Evolutionary conservation across 2,113 vertebrate species (phyloP).

Genomic region (Corythaixoides concolor): DNA sequence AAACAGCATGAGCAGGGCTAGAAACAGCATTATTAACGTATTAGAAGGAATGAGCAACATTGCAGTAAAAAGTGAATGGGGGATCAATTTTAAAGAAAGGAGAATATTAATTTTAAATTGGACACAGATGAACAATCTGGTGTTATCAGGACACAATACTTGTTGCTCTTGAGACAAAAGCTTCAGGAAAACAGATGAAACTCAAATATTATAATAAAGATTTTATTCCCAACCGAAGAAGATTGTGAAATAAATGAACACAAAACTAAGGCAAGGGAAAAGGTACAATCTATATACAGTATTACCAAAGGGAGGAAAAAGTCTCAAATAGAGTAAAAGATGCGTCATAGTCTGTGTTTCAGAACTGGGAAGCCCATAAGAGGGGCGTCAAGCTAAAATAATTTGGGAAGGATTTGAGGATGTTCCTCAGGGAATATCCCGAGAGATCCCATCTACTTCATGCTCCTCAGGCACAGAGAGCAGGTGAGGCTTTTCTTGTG

Average conservation of each 20-base stretch:
- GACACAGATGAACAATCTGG: background rate
- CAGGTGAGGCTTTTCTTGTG: background rate
- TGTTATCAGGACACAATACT: background rate
- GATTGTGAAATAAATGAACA: background rate
- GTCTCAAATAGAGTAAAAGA: background rate
- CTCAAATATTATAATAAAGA: background rate
- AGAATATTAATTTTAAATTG: background rate
- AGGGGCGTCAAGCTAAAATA: background rate
- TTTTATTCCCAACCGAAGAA: background rate
- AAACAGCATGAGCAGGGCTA: background rate
- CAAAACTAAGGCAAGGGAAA: background rate
- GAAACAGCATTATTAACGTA: background rate
- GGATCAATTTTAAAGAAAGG: background rate
- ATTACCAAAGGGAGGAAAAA: background rate
- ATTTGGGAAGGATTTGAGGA: background rate
- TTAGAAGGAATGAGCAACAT: background rate
- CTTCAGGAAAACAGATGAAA: background rate
- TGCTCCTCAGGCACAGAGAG: background rate
- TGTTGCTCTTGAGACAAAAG: background rate
- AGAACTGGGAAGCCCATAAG: background rate
- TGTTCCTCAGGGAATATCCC: background rate
- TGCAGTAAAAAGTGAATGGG: background rate
- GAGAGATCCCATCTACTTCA: background rate
- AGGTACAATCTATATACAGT: background rate
- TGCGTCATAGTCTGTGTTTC: background rate